Percentiles rank a stretch among this genome's conserved stretches.
phyloP scores from a whole-genome alignment of 2,888 invertebrate genomes.

The Drosophila villosipedis region DNA sequence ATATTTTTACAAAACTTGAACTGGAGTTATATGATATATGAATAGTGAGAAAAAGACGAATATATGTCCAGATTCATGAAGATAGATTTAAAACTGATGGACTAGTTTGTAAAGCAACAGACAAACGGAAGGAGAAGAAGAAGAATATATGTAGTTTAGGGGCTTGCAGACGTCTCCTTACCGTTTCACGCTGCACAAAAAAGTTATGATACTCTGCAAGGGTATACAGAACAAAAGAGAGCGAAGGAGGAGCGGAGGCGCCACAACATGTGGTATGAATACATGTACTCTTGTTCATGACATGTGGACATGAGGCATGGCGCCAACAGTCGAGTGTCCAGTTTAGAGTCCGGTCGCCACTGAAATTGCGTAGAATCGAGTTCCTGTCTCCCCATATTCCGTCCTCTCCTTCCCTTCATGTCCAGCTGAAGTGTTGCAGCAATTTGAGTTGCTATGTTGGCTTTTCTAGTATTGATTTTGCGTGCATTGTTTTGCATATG shows the following conservation, averaged over 20 bases:
- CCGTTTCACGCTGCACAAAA: neutral
- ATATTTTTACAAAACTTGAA: too few relatives aligned
- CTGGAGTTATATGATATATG: neutral
- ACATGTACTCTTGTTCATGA: slow-evolving; percentile 35
- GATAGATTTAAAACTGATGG: neutral
- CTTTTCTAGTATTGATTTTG: slow-evolving; percentile 43
- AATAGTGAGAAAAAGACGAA: neutral
- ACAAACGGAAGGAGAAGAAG: neutral
- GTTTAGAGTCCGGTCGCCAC: slow-evolving; percentile 31
- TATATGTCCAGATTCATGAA: neutral
- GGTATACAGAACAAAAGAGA: neutral
- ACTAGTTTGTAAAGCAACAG: too few relatives aligned
- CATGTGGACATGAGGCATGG: slow-evolving; percentile 43
- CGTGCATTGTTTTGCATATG: slow-evolving; percentile 10
- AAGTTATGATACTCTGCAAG: neutral
- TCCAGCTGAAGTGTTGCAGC: slow-evolving; percentile 7
- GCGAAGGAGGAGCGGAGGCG: neutral
- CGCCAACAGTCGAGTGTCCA: slow-evolving; percentile 46
- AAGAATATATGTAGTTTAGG: too few relatives aligned
- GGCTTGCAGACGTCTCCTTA: neutral
- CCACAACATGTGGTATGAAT: slow-evolving; percentile 19
- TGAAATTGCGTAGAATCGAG: slow-evolving; percentile 41
- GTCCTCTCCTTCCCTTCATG: neutral
- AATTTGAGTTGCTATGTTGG: slow-evolving; percentile 31
- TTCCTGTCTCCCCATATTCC: neutral